A percentile compares a stretch with the other conserved stretches of the same genome.
These are phyloP conservation scores for Drosophila sechellia DNA, from an alignment of 1,140 invertebrate species.

Conservation along the genomic window DNA sequence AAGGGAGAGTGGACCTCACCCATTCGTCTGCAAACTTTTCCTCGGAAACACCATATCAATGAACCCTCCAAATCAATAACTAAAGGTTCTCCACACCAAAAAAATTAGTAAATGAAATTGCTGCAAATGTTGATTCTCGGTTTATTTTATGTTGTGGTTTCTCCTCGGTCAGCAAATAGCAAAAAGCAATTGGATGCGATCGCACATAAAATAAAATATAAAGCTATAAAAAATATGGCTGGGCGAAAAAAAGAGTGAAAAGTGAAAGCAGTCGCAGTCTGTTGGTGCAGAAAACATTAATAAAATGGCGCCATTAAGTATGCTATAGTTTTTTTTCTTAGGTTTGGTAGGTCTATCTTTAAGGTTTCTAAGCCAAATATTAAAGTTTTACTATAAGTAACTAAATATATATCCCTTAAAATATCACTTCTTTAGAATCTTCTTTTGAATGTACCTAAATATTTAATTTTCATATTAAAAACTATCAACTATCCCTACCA, in stretches of 20 bases:
- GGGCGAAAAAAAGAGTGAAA: constrained; percentile 26
- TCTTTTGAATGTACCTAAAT: too few relatives aligned
- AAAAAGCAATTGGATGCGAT: constrained; percentile 24
- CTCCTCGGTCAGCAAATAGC: constrained; percentile 45
- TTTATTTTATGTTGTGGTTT: constrained; percentile 49
- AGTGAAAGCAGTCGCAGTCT: constrained; percentile 48
- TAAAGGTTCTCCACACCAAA: constrained; percentile 10
- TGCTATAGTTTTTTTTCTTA: constrained; percentile 47
- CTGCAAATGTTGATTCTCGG: constrained; percentile 32
- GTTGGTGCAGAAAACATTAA: constrained; percentile 50
- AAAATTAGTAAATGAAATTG: constrained; percentile 41
- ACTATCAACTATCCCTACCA: too few relatives aligned
- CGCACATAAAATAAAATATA: constrained; percentile 63
- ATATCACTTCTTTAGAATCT: too few relatives aligned
- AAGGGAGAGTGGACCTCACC: constrained; percentile 11
- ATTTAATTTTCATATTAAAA: neutral
- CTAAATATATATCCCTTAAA: neutral
- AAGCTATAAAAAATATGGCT: constrained; percentile 57
- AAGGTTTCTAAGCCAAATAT: neutral
- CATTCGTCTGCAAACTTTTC: constrained; percentile 52
- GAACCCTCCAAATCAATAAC: constrained; percentile 47
- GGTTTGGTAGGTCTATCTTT: too few relatives aligned
- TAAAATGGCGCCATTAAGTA: constrained; percentile 57
- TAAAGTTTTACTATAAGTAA: too few relatives aligned
- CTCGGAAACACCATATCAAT: constrained; percentile 45